Conservation (phyloP, 2,113 vertebrate species). For the Cephalopterus ornatus region DNA sequence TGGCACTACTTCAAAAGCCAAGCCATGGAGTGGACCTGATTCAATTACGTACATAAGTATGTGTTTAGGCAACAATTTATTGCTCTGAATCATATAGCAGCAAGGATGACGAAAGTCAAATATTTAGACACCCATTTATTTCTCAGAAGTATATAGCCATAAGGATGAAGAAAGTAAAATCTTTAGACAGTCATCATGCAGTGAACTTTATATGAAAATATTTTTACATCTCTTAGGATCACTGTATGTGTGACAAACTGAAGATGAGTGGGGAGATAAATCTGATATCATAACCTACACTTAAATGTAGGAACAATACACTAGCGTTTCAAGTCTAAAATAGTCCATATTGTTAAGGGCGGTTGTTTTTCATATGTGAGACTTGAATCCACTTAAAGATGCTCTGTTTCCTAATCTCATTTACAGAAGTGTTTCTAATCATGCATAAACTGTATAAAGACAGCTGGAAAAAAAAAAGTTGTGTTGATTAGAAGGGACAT, state of each 20-base stretch:
- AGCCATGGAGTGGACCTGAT: neutral
- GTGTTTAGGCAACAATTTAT: neutral
- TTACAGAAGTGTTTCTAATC: slow-evolving; percentile 24
- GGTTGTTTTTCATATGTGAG: neutral
- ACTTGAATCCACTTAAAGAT: neutral
- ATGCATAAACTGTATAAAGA: neutral
- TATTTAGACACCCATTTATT: neutral
- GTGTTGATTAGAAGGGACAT: slow-evolving; percentile 44
- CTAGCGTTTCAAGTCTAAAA: neutral
- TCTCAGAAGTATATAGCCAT: neutral
- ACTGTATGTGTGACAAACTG: neutral
- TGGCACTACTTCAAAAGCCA: neutral
- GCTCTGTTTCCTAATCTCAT: slow-evolving; percentile 17
- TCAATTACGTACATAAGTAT: neutral
- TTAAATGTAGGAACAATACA: neutral
- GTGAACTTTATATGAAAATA: neutral
- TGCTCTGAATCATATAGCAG: neutral
- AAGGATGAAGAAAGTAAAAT: neutral
- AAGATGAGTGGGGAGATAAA: neutral
- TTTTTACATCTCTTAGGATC: neutral
- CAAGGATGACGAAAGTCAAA: neutral
- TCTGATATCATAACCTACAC: neutral
- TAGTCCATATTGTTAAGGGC: neutral
- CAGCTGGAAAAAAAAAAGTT: neutral
- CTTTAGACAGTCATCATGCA: neutral